Base-by-base conservation (phyloP, 2,113 vertebrate species). In the Neodontobutis hainanensis region DNA sequence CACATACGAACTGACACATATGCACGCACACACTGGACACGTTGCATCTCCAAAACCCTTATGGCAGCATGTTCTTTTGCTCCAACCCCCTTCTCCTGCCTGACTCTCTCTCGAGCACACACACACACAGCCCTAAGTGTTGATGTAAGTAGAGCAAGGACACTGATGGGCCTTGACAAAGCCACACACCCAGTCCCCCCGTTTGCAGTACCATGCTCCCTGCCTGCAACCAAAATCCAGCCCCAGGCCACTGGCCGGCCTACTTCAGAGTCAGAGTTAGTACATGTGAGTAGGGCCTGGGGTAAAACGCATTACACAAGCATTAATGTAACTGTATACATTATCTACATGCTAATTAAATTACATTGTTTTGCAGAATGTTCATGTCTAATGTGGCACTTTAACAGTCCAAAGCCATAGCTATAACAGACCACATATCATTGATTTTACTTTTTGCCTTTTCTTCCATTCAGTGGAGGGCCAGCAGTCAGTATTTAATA, bases 151-250 rank as follows among this genome's bases (percentile, higher is more conserved):
- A 78, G 87, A 89, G 87, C 87, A 86, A 86, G 82, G 87, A 87
- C 86, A 86, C 79, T 89, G 87, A 87, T 89, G 89, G 85, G 85
- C 83, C 87, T 73, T 84, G 89, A 90, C 89, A 90, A 90, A 88
- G 86, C 83, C 86, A 83, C 86, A 88, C 82, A 85, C 81, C 77
- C 80, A 52, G 74, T 65, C 60, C 68, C 73, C 79, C 70, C 74
- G 75, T 71, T 85, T 27, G 49, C 64, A 69, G 80, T 61, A 81
- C 73, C 76, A 75, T 64, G 73, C 72, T 72, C 66, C 58, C 82
- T 75, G 85, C 82, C 83, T 78, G 68, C 62, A 84, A 89, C 85
- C 80, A 84, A 83, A 88, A 80, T 79, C 77, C 71, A 80, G 83
- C 89, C 86, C 69, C 36, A 16, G 82, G 89, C 84, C 82, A 80